Percentiles rank a stretch among this genome's conserved stretches.
Conservation (phyloP, 2,888 invertebrate species). For the Toxonevra muliebris region DNA sequence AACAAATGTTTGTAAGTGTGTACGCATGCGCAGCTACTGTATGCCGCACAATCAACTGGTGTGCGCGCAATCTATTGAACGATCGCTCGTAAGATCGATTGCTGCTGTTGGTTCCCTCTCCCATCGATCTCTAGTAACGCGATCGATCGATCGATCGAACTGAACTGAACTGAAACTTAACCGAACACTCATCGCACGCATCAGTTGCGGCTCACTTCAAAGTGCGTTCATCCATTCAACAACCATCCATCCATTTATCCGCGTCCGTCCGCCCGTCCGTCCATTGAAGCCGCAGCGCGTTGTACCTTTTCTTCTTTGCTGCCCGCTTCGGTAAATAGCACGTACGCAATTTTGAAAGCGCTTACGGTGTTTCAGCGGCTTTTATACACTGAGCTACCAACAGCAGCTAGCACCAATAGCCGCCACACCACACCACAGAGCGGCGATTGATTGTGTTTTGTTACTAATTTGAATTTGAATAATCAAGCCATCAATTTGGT, state of each 20-base stretch:
- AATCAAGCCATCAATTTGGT: constrained; percentile 63
- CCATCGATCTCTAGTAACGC: constrained; percentile 19
- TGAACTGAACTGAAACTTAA: background rate
- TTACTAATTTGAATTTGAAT: constrained; percentile 53
- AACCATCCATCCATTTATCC: background rate
- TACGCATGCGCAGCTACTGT: background rate
- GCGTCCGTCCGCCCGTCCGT: constrained; percentile 11
- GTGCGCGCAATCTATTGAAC: background rate
- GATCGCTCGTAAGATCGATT: too few relatives aligned
- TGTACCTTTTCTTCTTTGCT: too few relatives aligned
- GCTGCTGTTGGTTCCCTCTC: background rate
- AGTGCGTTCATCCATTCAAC: constrained; percentile 10
- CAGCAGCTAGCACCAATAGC: too few relatives aligned
- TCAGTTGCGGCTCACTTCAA: constrained; percentile 26
- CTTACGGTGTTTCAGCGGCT: too few relatives aligned
- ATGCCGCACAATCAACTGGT: background rate
- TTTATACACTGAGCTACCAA: too few relatives aligned
- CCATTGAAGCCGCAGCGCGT: background rate
- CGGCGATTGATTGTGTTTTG: constrained; percentile 20
- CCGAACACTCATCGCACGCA: too few relatives aligned
- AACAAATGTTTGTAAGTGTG: too few relatives aligned
- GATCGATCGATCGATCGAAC: constrained; percentile 27
- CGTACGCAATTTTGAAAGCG: too few relatives aligned
- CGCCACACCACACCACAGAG: background rate
- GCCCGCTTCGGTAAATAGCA: too few relatives aligned